Percentiles rank a stretch among this genome's conserved stretches.
Conservation (phyloP, 1,140 invertebrate species). For the Drosophila micromelanica region DNA sequence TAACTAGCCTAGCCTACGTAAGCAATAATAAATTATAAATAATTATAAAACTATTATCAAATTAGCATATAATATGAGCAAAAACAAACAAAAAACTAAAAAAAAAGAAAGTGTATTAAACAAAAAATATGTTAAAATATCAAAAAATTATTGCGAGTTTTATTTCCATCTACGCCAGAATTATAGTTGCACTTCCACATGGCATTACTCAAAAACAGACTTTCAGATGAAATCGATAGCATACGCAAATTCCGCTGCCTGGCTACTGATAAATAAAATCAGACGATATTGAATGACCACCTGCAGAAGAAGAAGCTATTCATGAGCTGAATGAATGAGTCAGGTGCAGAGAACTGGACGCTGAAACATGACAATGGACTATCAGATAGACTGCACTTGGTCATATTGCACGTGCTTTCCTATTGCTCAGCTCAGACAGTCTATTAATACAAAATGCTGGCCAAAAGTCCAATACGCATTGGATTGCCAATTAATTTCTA, state of each 20-base stretch:
- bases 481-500: not conserved
- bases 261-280: slow-evolving; percentile 34
- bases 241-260: slow-evolving; percentile 53
- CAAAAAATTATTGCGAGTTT: slow-evolving; percentile 52
- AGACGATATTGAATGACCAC: slow-evolving; percentile 27
- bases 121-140: slow-evolving; percentile 79
- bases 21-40: slow-evolving; percentile 81
- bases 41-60: slow-evolving; percentile 62
- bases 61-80: slow-evolving; percentile 50
- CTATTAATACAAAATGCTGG: slow-evolving; percentile 7
- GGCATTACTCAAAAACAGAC: slow-evolving; percentile 58
- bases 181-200: slow-evolving; percentile 38
- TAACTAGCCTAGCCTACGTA: slow-evolving; percentile 73
- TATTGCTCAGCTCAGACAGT: slow-evolving; percentile 5
- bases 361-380: slow-evolving; percentile 29
- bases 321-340: slow-evolving; percentile 41
- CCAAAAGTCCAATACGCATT: slow-evolving; percentile 27
- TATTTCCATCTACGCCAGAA: slow-evolving; percentile 45
- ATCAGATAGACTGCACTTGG: slow-evolving; percentile 19
- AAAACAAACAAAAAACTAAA: slow-evolving; percentile 49
- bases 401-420: slow-evolving; percentile 17
- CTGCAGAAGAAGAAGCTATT: slow-evolving; percentile 5
- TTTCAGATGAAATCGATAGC: slow-evolving; percentile 62
- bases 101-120: slow-evolving; percentile 9
- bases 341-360: not conserved